Evolutionary conservation across 2,797 vertebrate species (phyloP), one percentile per base, ranked within the genome.

Genomic region (Adelosebastes latens): DNA sequence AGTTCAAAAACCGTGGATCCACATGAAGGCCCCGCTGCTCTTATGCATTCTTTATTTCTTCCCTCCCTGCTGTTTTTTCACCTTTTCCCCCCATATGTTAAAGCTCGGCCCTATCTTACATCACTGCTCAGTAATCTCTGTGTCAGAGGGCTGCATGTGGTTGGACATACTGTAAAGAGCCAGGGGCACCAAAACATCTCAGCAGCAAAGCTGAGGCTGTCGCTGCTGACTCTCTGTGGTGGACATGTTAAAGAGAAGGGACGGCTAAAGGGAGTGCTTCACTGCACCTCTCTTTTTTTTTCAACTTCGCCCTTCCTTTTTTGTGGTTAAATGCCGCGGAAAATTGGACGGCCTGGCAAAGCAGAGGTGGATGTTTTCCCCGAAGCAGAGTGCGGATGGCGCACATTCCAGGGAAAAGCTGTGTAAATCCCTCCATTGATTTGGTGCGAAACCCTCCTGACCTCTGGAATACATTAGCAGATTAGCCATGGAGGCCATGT

Each of bases 401-500:
- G 92, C 94, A 90, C 95, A 96, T 96, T 96, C 96, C 95, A 90
- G 89, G 87, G 92, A 87, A 95, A 95, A 95, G 95, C 95, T 94
- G 91, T 91, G 90, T 95, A 96, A 96, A 96, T 96, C 95, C 95
- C 93, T 89, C 92, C 94, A 96, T 94, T 96, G 95, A 96, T 96
- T 94, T 92, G 90, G 91, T 92, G 87, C 84, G 82, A 94, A 94
- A 94, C 92, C 94, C 93, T 94, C 88, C 94, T 96, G 95, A 96
- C 95, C 96, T 93, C 91, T 91, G 91, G 93, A 95, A 96, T 95
- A 96, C 94, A 96, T 96, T 96, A 96, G 90, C 93, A 95, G 95
- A 96, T 96, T 96, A 96, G 87, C 90, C 88, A 87, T 67, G 88
- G 91, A 93, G 93, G 88, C 92, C 83, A 42, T 91, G 80, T 75